Evolutionary conservation across 1,140 invertebrate species (phyloP), one percentile per base, ranked within the genome.

Genomic region (Platyura marginata): DNA sequence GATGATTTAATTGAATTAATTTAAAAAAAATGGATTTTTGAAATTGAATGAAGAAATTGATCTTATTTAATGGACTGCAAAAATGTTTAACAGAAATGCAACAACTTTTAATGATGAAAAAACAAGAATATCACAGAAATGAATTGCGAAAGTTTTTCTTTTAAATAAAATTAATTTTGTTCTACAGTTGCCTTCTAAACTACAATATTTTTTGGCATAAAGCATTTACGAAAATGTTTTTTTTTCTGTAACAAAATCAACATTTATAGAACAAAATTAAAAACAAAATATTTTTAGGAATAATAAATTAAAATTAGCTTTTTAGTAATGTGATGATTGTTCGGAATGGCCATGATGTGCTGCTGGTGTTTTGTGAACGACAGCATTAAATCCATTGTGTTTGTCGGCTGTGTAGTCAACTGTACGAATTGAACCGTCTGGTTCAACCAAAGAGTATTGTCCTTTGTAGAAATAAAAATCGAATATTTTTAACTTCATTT

Each of bases 291-390:
- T 34, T 15, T 11, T 34, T 34, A 34, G 16, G 13, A 15, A 3
- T 4, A 13, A 11, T 34, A 34, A 34, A 34, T 34, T 11, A 34
- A 13, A 11, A 15, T 3, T 15, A 11, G 3, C 32, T n/a, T n/a
- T n/a, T 4, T 4, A 15, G 13, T 11, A n/a, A 11, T 29, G 32
- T 34, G 32, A n/a, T 34, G 16, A 37, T 16, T 29, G 21, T 16
- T 19, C 21, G 15, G 38, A 10, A 32, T 44, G 36, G 20, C 10
- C 23, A 16, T 22, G 55, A 46, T 69, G 64, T 37, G 64, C 64
- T n/a, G 70, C 69, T 25, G 68, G 69, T 29, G 67, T 70, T 60
- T 72, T 72, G 55, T 70, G 66, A n/a, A 74, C 72, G 19, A 74
- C 65, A 34, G 73, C 72, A 59, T 75, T 74, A 64, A 74, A 75